A percentile compares a stretch with the other conserved stretches of the same genome.
Evolutionary conservation across 2,113 vertebrate genomes (phyloP).

Genomic region (Ceyx melanurus): DNA sequence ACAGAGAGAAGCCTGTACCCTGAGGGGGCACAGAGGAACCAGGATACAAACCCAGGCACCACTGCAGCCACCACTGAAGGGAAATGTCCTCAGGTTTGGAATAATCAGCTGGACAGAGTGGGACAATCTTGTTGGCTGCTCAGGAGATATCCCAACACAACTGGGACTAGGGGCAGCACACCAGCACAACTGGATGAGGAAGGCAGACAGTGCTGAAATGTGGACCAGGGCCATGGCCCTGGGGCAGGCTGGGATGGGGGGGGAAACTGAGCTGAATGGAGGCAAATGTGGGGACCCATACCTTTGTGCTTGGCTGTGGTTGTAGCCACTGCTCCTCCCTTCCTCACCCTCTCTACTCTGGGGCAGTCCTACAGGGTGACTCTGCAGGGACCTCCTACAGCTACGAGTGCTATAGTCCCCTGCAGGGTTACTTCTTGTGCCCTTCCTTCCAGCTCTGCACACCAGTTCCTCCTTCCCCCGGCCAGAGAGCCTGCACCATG

Average conservation of each 20-base stretch:
- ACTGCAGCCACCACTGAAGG: accelerated
- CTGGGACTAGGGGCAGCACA: accelerated
- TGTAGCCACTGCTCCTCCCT: not conserved
- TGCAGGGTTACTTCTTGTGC: accelerated
- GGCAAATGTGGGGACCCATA: accelerated
- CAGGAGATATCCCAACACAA: not conserved
- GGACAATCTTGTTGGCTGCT: not conserved
- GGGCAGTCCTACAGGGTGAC: accelerated
- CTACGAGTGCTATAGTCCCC: not conserved
- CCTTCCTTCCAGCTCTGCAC: not conserved
- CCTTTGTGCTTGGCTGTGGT: accelerated
- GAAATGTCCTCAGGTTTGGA: not conserved
- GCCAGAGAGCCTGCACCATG: not conserved
- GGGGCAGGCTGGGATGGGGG: not conserved
- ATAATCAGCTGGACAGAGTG: accelerated
- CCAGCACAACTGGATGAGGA: not conserved
- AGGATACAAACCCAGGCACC: not conserved
- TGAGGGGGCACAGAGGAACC: not conserved
- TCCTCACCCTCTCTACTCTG: not conserved
- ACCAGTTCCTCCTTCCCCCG: not conserved
- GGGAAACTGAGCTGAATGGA: not conserved
- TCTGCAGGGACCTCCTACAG: not conserved
- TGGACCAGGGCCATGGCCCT: not conserved
- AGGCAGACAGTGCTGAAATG: not conserved
- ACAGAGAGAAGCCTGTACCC: accelerated